phyloP scores from a whole-genome alignment of 2,113 vertebrate species.

The Dissostichus mawsoni region DNA sequence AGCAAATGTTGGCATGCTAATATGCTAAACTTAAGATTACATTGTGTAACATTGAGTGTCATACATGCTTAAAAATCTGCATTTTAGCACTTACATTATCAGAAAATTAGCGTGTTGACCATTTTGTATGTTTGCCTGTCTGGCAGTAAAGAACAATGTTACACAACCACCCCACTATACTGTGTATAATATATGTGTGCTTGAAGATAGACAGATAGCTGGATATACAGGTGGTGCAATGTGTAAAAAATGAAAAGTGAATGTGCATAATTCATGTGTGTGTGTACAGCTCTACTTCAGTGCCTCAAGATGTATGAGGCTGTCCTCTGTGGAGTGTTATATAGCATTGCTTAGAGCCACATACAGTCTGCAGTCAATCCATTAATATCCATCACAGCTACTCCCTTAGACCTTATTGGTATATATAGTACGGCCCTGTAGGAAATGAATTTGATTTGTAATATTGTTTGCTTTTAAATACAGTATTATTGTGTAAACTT shows the following conservation, averaged over 20 bases:
- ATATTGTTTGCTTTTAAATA: neutral
- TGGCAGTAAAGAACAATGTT: neutral
- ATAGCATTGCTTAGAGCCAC: conserved; percentile 13
- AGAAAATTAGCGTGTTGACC: neutral
- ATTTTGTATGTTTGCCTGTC: neutral
- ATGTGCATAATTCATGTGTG: conserved; percentile 38
- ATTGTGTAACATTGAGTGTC: neutral
- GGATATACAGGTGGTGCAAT: neutral
- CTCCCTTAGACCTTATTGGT: neutral
- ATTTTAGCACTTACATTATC: neutral
- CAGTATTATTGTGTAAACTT: neutral
- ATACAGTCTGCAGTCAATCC: conserved; percentile 27
- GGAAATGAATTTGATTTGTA: neutral
- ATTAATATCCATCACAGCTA: conserved; percentile 5
- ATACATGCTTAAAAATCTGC: neutral
- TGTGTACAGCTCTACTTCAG: neutral
- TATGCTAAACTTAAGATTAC: neutral
- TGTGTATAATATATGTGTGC: neutral
- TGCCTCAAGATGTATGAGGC: conserved; percentile 46
- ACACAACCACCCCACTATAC: neutral
- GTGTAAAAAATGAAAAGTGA: conserved; percentile 7
- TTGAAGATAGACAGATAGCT: neutral
- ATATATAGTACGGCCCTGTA: neutral
- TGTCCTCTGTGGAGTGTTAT: neutral
- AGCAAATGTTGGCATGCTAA: neutral